These are phyloP conservation scores for Phymastichus coffea DNA, from an alignment of 1,140 invertebrate genomes.

Conservation along the genomic window DNA sequence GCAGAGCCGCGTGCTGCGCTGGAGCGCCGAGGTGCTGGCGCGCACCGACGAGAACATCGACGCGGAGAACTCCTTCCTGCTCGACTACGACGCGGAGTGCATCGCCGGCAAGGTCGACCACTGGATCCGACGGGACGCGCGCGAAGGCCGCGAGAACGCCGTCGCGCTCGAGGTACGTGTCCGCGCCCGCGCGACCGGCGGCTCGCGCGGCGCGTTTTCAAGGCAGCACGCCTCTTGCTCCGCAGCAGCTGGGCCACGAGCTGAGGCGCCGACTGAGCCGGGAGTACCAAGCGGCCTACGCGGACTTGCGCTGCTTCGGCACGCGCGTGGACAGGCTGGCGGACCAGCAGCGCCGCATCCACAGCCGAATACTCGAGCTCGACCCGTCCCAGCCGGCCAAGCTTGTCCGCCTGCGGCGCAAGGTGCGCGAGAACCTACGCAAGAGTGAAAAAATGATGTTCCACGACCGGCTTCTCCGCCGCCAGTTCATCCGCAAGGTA, in stretches of 20 bases:
- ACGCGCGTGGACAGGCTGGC: slow-evolving; percentile 33
- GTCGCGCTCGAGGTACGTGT: slow-evolving; percentile 16
- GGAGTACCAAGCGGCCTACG: slow-evolving; percentile 32
- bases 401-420: slow-evolving; percentile 31
- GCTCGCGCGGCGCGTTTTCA: background rate
- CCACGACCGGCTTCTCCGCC: slow-evolving; percentile 33
- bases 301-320: slow-evolving; percentile 27
- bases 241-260: background rate
- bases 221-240: background rate
- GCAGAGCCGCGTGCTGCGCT: slow-evolving; percentile 35
- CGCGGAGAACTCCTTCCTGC: slow-evolving; percentile 36
- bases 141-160: too few species aligned
- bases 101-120: slow-evolving; percentile 33
- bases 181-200: background rate
- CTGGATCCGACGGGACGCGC: slow-evolving; percentile 28
- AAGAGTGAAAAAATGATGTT: slow-evolving; percentile 36
- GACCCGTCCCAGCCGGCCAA: slow-evolving; percentile 26
- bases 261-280: slow-evolving; percentile 27
- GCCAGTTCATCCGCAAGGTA: slow-evolving; percentile 33
- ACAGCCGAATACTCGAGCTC: slow-evolving; percentile 32
- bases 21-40: slow-evolving; percentile 38
- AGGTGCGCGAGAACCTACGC: slow-evolving; percentile 35
- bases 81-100: slow-evolving; percentile 31
- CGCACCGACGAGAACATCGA: slow-evolving; percentile 36
- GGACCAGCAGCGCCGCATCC: slow-evolving; percentile 26